Conservation (phyloP, 1,140 invertebrate species). For the Choristoneura fumiferana region DNA sequence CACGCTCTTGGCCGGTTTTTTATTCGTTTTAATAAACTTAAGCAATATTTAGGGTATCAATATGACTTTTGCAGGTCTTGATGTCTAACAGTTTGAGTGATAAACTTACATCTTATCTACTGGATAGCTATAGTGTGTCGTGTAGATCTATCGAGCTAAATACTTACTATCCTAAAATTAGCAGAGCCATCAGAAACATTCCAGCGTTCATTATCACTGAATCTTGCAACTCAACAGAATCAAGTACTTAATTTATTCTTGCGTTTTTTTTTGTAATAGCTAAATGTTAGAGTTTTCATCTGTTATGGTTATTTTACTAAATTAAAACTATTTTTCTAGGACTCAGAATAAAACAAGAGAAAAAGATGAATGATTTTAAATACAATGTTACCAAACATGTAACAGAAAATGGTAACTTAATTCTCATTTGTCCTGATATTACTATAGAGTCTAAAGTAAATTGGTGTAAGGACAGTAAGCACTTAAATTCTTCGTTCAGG, state of each 20-base stretch:
- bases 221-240: constrained; percentile 66
- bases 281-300: too few relatives aligned
- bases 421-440: constrained; percentile 77
- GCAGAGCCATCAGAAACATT: constrained; percentile 66
- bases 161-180: constrained; percentile 67
- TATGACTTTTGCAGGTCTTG: constrained; percentile 1
- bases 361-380: too few relatives aligned
- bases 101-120: constrained; percentile 22
- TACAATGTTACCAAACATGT: constrained; percentile 50
- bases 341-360: too few relatives aligned
- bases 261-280: too few relatives aligned
- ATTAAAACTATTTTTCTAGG: too few relatives aligned
- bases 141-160: constrained; percentile 65
- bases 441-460: constrained; percentile 26
- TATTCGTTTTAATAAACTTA: too few relatives aligned
- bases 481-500: constrained; percentile 32
- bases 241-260: too few relatives aligned
- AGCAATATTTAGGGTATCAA: too few relatives aligned
- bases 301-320: too few relatives aligned
- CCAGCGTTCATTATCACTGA: constrained; percentile 75
- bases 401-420: constrained; percentile 73
- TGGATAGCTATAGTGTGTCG: constrained; percentile 42
- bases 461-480: constrained; percentile 33
- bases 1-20: too few relatives aligned
- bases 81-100: too few relatives aligned